phyloP scores from a whole-genome alignment of 2,113 vertebrate species.

The Calyptommatus sinebrachiatus region DNA sequence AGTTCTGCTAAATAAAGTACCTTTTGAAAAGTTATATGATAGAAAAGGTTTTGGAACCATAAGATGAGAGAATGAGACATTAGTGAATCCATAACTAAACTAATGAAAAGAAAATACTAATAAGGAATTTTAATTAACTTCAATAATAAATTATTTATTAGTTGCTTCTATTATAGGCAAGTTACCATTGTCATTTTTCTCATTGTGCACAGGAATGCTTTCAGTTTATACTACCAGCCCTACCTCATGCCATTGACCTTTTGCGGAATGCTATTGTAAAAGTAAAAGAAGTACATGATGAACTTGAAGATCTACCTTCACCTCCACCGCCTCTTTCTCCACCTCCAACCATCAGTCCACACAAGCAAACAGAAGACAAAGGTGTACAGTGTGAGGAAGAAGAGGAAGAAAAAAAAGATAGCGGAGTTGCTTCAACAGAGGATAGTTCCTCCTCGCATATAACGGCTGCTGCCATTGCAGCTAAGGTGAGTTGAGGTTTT shows the following conservation, averaged over 20 bases:
- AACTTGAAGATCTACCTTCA: conserved; percentile 94
- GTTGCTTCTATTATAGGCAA: conserved; percentile 17
- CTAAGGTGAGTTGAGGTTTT: conserved; percentile 82
- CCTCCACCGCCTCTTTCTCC: conserved; percentile 91
- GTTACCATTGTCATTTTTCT: conserved; percentile 57
- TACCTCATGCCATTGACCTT: conserved; percentile 97
- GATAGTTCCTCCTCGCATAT: conserved; percentile 97
- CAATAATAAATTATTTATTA: conserved; percentile 25
- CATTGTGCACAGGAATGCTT: conserved; percentile 89
- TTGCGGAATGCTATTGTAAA: conserved; percentile 93
- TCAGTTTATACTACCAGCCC: conserved; percentile 98
- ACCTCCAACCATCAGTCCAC: conserved; percentile 88
- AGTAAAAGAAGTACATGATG: conserved; percentile 92
- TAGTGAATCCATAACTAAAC: neutral
- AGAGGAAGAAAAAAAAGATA: conserved; percentile 97
- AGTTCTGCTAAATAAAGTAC: no score
- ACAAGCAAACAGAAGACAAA: conserved; percentile 95
- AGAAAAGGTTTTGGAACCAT: no score
- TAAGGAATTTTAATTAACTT: conserved; percentile 9
- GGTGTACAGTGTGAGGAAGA: conserved; percentile 98
- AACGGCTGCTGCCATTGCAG: conserved; percentile 95
- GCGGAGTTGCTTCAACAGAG: conserved; percentile 93
- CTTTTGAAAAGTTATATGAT: no score
- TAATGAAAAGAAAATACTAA: conserved; percentile 9
- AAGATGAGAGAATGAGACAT: neutral